Conservation (phyloP, 2,797 vertebrate genomes). For the Pangasius djambal region DNA sequence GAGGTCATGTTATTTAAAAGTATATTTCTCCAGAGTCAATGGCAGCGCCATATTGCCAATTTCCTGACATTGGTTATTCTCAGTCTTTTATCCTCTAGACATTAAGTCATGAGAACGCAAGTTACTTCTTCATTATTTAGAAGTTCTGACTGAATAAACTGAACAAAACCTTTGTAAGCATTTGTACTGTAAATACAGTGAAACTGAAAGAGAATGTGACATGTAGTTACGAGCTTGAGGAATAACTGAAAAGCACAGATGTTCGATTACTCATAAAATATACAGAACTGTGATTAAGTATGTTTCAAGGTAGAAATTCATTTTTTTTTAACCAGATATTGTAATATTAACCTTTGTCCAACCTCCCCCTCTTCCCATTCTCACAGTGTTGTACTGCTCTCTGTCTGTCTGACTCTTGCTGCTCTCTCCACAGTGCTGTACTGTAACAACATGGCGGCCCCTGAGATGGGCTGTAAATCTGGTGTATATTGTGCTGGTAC, state of each 20-base stretch:
- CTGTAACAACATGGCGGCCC: constrained; percentile 40
- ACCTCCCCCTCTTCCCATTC: neutral
- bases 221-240: neutral
- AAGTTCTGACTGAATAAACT: neutral
- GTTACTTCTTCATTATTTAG: neutral
- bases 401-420: constrained; percentile 35
- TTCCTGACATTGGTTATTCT: neutral
- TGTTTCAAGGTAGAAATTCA: neutral
- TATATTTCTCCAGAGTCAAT: neutral
- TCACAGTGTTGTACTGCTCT: neutral
- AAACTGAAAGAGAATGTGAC: neutral
- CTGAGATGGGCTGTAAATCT: constrained; percentile 49
- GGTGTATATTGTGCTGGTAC: constrained; percentile 35
- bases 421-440: constrained; percentile 33
- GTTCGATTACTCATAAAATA: neutral
- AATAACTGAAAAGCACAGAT: constrained; percentile 2
- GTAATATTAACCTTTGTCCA: constrained; percentile 6
- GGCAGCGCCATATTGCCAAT: neutral
- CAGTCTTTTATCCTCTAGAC: neutral
- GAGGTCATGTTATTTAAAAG: neutral
- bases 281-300: constrained; percentile 4
- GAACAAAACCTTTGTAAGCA: neutral
- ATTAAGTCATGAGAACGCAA: neutral
- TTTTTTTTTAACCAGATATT: constrained; percentile 9
- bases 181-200: neutral